Evolutionary conservation across 2,888 invertebrate genomes (phyloP).

Genomic region (Drosophila infuscata): DNA sequence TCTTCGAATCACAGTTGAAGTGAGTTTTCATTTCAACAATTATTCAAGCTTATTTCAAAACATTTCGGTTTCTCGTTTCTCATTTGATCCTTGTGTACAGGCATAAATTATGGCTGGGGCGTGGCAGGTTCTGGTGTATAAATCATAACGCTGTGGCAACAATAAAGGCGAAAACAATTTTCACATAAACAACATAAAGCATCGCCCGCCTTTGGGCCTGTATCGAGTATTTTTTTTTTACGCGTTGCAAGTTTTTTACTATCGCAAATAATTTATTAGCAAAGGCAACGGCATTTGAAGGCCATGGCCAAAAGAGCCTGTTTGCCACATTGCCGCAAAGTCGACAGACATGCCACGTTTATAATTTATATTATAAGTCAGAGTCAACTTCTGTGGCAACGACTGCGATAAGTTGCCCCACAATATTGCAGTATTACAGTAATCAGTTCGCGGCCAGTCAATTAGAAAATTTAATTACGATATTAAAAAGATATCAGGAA

Average conservation of each 20-base stretch:
- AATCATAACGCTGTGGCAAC: conserved; percentile 59
- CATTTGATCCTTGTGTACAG: conserved; percentile 28
- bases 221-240: conserved; percentile 43
- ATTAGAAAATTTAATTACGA: conserved; percentile 73
- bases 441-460: conserved; percentile 44
- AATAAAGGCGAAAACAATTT: conserved; percentile 58
- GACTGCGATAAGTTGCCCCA: conserved; percentile 25
- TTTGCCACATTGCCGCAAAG: conserved; percentile 45
- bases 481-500: conserved; percentile 18
- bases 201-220: conserved; percentile 45
- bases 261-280: conserved; percentile 71
- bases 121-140: conserved; percentile 58
- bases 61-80: conserved; percentile 12
- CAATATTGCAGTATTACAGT: conserved; percentile 11
- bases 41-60: conserved; percentile 46
- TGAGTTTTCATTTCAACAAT: conserved; percentile 50
- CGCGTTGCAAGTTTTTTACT: conserved; percentile 43
- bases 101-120: conserved; percentile 68
- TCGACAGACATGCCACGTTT: conserved; percentile 13
- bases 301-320: conserved; percentile 17
- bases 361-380: conserved; percentile 44
- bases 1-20: conserved; percentile 19
- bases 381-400: conserved; percentile 43
- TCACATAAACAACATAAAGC: conserved; percentile 65
- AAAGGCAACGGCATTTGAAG: conserved; percentile 44